Base-by-base conservation (phyloP, 2,113 vertebrate genomes). In the Oreocharis arfaki region DNA sequence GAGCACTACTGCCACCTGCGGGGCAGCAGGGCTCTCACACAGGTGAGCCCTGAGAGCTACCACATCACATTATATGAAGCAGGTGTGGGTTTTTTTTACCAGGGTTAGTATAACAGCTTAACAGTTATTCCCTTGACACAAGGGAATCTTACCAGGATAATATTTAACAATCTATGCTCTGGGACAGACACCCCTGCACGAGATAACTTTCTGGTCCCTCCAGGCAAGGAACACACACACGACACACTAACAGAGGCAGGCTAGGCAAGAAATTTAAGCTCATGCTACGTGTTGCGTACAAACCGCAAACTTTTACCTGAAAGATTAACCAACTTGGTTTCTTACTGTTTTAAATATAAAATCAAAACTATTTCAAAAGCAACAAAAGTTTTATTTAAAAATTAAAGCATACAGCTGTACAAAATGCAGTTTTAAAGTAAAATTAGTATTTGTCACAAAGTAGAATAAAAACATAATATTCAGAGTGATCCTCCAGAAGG, bases 1-100 rank as follows among this genome's bases (percentile, higher is more conserved):
- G 91, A 60, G n/a, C 67, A 16, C 60, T 90, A 14, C 63, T 92
- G 95, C 95, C 87, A 92, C 82, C 95, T 90, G 47, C 64, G 10
- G 67, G 56, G 46, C 33, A 73, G 44, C 17, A 37, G 49, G 57
- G 57, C 59, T 74, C 14, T 13, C 16, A 8, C 16, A 33, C 18
- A 49, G 55, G 35, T 44, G 47, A 50, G 78, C n/a, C 46, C 60
- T 13, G 22, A 50, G 63, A 44, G 21, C 24, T 20, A 15, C 33
- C 26, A 2, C 10, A 4, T 16, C 47, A 13, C 32, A 13, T 27
- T 14, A 87, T 30, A 67, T 4, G 13, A 44, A 73, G 59, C 39
- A 69, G 28, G n/a, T 23, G 44, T 6, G 22, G 37, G 17, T 10
- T 2, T 6, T 50, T 76, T 61, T 44, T 14, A 56, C 59, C 28